Evolutionary conservation across 2,113 vertebrate species (phyloP), one percentile per base, ranked within the genome.

Genomic region (Tetraodon nigroviridis): DNA sequence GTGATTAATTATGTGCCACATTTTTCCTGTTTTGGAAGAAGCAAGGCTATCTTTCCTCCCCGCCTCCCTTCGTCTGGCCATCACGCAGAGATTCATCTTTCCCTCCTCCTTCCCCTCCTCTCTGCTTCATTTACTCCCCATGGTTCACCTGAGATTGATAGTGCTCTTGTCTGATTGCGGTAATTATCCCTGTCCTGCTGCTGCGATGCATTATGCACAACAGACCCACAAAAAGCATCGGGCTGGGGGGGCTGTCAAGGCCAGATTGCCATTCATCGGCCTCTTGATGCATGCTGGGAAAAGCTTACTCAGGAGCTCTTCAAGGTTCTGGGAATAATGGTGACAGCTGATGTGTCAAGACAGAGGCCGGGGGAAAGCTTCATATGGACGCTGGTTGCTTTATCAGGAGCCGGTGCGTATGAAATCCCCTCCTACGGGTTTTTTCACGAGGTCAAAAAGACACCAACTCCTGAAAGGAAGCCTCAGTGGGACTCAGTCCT

Each of bases 91-190:
- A 40, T 54, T 58, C 61, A 57, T 69, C 63, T 51, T n/a, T 67
- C 69, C 64, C 66, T 54, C 66, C 22, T 44, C 45, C 62, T 19
- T 18, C 46, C 58, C 21, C 51, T 73, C 59, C 51, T 71, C 61
- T 55, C 62, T 71, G 75, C 71, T 75, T 92, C 90, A 88, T 91
- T 91, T 88, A 85, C 90, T 90, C 86, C 89, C 87, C 18, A 64
- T 65, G 80, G 91, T 87, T 92, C 87, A 91, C 87, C 79, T 86
- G 87, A 90, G 89, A 93, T 90, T 89, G 90, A 93, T 90, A 86
- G 72, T 78, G 74, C 87, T 79, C 73, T 86, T 86, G 85, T 90
- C 85, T 90, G 91, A 92, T 91, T 90, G 88, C 68, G 49, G 54
- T 92, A 92, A 94, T 93, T 91, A 91, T 78, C 81, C 82, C 66